Conservation (phyloP, 2,797 vertebrate species). For the Crax fasciolata region DNA sequence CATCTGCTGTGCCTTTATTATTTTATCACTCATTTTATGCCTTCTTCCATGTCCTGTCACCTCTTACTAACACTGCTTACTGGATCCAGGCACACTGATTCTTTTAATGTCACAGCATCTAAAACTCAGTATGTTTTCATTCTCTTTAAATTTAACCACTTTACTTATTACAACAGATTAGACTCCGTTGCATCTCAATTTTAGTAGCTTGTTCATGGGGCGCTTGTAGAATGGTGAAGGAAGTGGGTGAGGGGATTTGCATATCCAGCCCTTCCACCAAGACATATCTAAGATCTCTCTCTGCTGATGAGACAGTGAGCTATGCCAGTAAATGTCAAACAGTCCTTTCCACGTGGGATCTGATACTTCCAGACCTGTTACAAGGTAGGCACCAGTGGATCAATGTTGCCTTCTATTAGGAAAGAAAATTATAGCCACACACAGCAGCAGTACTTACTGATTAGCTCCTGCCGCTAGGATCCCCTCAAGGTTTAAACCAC, state of each 20-base stretch:
- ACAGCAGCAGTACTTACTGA: neutral
- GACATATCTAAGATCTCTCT: neutral
- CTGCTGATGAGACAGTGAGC: neutral
- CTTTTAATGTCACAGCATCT: constrained; percentile 25
- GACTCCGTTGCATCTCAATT: neutral
- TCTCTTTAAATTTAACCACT: neutral
- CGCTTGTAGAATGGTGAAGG: neutral
- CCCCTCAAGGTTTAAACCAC: neutral
- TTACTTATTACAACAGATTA: neutral
- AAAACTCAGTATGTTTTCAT: neutral
- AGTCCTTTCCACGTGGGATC: neutral
- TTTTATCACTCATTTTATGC: constrained; percentile 38
- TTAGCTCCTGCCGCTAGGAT: neutral
- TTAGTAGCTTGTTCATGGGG: neutral
- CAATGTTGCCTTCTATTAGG: neutral
- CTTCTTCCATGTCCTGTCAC: constrained; percentile 44
- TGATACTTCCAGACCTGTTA: neutral
- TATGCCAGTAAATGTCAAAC: neutral
- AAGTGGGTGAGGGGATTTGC: neutral
- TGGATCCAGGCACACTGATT: constrained; percentile 7
- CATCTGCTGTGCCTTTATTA: constrained; percentile 71
- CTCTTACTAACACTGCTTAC: constrained; percentile 53
- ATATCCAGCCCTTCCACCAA: neutral
- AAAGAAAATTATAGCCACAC: neutral
- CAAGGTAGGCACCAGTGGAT: neutral